Base-by-base conservation (phyloP, 2,113 vertebrate species). In the zebrafish (Danio rerio) region DNA sequence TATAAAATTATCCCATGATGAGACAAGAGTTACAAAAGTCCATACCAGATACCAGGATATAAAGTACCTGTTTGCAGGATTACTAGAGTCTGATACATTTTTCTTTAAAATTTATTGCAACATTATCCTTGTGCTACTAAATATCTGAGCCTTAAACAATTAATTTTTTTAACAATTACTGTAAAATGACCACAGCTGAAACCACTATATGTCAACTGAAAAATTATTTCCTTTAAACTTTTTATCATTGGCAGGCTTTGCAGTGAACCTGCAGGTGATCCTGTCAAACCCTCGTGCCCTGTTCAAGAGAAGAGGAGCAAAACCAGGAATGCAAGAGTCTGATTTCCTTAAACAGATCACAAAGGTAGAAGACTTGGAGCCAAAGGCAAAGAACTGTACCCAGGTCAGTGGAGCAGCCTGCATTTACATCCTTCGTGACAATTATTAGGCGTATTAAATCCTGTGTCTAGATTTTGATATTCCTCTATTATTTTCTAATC, bases 331-430 rank as follows among this genome's bases (percentile, higher is more conserved):
- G 98, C 98, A 99, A 89, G 98, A 99, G 92, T 98, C 98, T 0
- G 98, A 99, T 92, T 99, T 99, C 91, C 95, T 99, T 82, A 98
- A 97, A 84, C 98, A 98, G 92, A 98, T 99, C 89, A 98, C 96
- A 18, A 98, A 95, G 66, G 94, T 99, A 72, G 94, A 96, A 18
- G 97, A 99, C 73, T 88, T 99, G 90, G 98, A 99, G 86, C 98
- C 98, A 6, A 98, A 98, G 89, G 98, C 98, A 69, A 95, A 84
- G 87, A 98, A 99, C 91, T 99, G 98, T 93, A 99, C 98, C 63
- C 95, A 95, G 97, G 98, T 99, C 93, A 88, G 12, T 92, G 80
- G 7, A 20, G 2, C 47, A 42, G 6, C 42, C 13, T 53, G 45
- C 13, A 12, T 78, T 78, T n/a, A 45, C 9, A 49, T 61, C 11